Percentiles rank a stretch among this genome's conserved stretches.
Evolutionary conservation across 2,888 invertebrate genomes (phyloP).

Genomic region (Ptychoptera albimana): DNA sequence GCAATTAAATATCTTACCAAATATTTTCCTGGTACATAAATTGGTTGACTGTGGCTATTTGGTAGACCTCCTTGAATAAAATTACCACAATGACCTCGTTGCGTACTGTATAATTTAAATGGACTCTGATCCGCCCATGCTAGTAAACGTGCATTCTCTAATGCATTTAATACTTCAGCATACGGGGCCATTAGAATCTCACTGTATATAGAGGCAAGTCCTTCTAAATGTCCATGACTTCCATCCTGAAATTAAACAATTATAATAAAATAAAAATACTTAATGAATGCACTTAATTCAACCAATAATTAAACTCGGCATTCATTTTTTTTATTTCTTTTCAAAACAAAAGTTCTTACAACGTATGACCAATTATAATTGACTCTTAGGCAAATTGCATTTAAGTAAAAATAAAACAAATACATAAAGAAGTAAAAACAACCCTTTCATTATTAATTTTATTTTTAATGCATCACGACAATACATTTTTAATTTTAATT

Average conservation of each 20-base stretch:
- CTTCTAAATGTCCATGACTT: constrained; percentile 62
- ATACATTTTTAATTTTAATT: no score
- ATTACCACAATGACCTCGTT: constrained; percentile 13
- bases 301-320: no score
- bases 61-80: constrained; percentile 37
- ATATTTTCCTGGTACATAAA: constrained; percentile 73
- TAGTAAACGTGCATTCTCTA: constrained; percentile 55
- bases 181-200: constrained; percentile 69
- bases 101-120: constrained; percentile 30
- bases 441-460: no score
- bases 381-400: no score
- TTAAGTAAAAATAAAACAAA: no score
- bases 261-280: no score
- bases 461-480: no score
- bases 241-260: constrained; percentile 45
- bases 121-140: constrained; percentile 29
- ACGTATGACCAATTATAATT: no score
- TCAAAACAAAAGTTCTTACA: no score
- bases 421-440: no score
- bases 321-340: no score
- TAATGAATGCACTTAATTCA: no score
- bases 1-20: constrained; percentile 41
- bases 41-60: constrained; percentile 57
- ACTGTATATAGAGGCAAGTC: constrained; percentile 62
- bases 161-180: constrained; percentile 60